These are phyloP conservation scores for Palythoa heliodiscus DNA, from an alignment of 92 coral and sea anemone genomes.

Conservation along the genomic window DNA sequence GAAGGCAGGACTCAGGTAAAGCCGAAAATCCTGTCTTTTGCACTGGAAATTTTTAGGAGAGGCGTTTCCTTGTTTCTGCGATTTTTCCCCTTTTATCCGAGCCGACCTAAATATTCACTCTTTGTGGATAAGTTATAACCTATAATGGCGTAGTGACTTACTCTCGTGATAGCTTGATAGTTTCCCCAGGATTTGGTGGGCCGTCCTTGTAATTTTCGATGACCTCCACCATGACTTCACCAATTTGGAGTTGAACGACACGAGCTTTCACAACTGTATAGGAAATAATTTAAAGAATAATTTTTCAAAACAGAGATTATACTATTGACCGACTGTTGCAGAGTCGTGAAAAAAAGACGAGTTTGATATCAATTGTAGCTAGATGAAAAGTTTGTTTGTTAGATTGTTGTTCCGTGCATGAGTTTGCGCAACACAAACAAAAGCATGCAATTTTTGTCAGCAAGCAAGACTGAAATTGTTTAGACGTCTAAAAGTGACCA, in stretches of 20 bases:
- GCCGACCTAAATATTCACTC: too few relatives aligned
- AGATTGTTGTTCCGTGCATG: too few relatives aligned
- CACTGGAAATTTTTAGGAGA: background rate
- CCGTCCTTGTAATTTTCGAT: constrained; percentile 1
- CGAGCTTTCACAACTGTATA: background rate
- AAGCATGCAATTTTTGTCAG: too few relatives aligned
- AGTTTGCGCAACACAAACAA: background rate
- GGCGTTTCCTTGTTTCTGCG: background rate
- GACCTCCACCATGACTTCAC: background rate
- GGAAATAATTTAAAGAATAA: background rate
- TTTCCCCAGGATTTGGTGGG: background rate
- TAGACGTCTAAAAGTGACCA: too few relatives aligned
- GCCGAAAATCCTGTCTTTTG: too few relatives aligned
- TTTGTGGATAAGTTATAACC: background rate
- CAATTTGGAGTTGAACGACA: background rate
- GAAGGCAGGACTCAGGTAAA: too few relatives aligned
- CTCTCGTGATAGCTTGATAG: background rate
- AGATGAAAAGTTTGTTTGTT: too few relatives aligned
- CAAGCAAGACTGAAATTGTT: background rate
- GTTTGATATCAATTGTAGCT: too few relatives aligned
- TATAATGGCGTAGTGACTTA: background rate
- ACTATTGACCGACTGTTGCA: background rate
- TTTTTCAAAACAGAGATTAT: background rate
- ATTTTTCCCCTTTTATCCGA: background rate
- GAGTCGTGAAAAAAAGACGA: background rate